Evolutionary conservation across 2,113 vertebrate species (phyloP).

Genomic region (Athene cunicularia): DNA sequence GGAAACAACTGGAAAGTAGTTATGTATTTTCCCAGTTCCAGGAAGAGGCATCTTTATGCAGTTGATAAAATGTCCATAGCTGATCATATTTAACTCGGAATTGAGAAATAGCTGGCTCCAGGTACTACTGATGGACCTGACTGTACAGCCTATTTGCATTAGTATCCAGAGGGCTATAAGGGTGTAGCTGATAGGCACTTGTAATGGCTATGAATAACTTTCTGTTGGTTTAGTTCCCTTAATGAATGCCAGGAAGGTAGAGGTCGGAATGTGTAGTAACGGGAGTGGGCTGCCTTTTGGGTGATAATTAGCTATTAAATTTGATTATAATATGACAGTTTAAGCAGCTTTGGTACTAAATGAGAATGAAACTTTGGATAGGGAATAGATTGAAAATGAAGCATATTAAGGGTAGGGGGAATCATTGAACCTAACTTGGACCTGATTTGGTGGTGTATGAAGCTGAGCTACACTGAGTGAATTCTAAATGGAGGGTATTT

Average conservation of each 20-base stretch:
- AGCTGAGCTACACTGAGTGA: not conserved
- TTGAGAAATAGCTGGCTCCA: not conserved
- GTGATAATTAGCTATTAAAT: not conserved
- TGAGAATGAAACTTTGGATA: not conserved
- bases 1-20: not conserved
- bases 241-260: not conserved
- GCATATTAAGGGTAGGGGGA: not conserved
- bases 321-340: not conserved
- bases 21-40: not conserved
- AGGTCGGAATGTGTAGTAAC: not conserved
- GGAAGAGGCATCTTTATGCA: not conserved
- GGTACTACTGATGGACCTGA: not conserved
- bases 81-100: not conserved
- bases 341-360: not conserved
- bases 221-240: not conserved
- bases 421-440: not conserved
- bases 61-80: not conserved
- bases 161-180: not conserved
- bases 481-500: not conserved
- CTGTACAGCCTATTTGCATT: not conserved
- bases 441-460: not conserved
- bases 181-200: not conserved
- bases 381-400: not conserved
- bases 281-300: not conserved
- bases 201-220: not conserved